Conservation (phyloP, 1,140 invertebrate species). For the Pissodes strobi region DNA sequence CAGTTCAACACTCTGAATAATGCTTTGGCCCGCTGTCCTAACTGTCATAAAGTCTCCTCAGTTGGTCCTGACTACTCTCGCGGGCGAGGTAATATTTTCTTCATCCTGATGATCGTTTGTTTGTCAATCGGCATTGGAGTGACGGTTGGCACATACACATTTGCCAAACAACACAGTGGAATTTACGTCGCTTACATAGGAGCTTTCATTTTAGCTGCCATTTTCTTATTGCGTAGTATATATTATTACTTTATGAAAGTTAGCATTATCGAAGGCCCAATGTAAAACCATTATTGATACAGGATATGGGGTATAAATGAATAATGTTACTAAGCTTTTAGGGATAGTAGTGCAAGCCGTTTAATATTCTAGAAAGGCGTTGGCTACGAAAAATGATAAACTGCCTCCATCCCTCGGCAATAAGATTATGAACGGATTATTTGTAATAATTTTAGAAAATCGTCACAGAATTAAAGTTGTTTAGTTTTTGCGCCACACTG, state of each 20-base stretch:
- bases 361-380: too few relatives aligned
- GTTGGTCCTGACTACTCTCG: slow-evolving; percentile 84
- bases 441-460: too few relatives aligned
- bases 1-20: slow-evolving; percentile 94
- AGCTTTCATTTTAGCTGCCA: slow-evolving; percentile 73
- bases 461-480: too few relatives aligned
- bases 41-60: slow-evolving; percentile 92
- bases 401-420: too few relatives aligned
- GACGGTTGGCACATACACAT: slow-evolving; percentile 65
- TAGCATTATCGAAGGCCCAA: slow-evolving; percentile 81
- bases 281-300: too few relatives aligned
- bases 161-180: slow-evolving; percentile 68
- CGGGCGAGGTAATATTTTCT: slow-evolving; percentile 76
- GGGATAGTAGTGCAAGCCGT: too few relatives aligned
- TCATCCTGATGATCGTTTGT: slow-evolving; percentile 75
- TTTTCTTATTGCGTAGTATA: slow-evolving; percentile 76
- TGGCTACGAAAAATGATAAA: too few relatives aligned
- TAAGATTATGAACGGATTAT: too few relatives aligned
- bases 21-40: slow-evolving; percentile 92
- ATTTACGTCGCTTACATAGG: slow-evolving; percentile 84
- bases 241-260: slow-evolving; percentile 92
- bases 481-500: too few relatives aligned
- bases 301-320: too few relatives aligned
- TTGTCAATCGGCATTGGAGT: slow-evolving; percentile 78
- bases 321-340: too few relatives aligned